These are phyloP conservation scores for Triplophysa yarkandensis DNA, from an alignment of 2,797 vertebrate genomes.

Conservation along the genomic window DNA sequence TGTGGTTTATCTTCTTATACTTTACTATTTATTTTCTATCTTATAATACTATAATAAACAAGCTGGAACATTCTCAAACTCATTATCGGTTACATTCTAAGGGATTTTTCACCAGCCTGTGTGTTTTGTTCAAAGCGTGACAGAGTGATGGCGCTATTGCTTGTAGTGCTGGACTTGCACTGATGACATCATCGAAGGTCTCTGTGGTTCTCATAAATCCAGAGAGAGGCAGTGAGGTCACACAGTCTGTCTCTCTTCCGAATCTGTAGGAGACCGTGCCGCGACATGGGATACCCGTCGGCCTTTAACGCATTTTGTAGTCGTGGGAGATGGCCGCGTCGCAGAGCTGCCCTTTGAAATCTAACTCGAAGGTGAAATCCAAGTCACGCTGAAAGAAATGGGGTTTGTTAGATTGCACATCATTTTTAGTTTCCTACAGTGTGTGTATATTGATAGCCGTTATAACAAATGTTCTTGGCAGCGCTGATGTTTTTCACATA, in stretches of 20 bases:
- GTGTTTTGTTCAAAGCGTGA: slow-evolving; percentile 49
- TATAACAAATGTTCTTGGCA: neutral
- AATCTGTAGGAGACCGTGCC: slow-evolving; percentile 30
- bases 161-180: slow-evolving; percentile 59
- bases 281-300: slow-evolving; percentile 1
- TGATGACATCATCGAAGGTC: slow-evolving; percentile 64
- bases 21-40: slow-evolving; percentile 47
- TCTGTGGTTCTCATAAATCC: slow-evolving; percentile 26
- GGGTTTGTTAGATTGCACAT: neutral
- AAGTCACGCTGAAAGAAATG: slow-evolving; percentile 85
- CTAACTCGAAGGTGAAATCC: slow-evolving; percentile 95
- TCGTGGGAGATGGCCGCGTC: slow-evolving; percentile 95
- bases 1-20: neutral
- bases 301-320: slow-evolving; percentile 94
- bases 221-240: slow-evolving; percentile 45
- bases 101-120: slow-evolving; percentile 49
- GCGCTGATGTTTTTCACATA: neutral
- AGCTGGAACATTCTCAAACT: slow-evolving; percentile 59
- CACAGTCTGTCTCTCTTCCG: slow-evolving; percentile 31
- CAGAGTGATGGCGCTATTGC: slow-evolving; percentile 69
- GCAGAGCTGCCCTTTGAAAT: slow-evolving; percentile 98
- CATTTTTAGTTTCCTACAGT: neutral
- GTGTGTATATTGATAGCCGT: neutral
- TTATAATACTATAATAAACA: slow-evolving; percentile 49
- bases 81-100: slow-evolving; percentile 68